Evolutionary conservation across 2,888 invertebrate species (phyloP), one percentile per base, ranked within the genome.

Genomic region (Drosophila robusta): DNA sequence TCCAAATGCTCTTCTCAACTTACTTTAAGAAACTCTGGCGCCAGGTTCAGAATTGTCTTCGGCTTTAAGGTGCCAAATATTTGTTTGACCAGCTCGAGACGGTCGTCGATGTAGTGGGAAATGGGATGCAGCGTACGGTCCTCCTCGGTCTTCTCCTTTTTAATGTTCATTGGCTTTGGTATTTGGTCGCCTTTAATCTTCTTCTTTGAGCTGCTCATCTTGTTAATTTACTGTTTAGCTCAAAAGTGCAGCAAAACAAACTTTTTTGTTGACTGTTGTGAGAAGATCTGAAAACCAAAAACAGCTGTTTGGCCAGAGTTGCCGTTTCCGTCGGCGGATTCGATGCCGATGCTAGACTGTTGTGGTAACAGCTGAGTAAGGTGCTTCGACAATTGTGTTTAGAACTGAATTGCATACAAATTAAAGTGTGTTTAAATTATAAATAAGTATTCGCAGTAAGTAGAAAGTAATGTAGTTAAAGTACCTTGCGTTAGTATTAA

Each of bases 61-160:
- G 92, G 92, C 72, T 94, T 94, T 0, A 95, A 78, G 0, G 93
- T 91, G 0, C 93, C 93, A 90, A 95, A 95, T 2, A 94, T 90
- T 90, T 95, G 94, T 29, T 94, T 94, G 87, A 94, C 93, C 16
- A 95, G 78, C 72, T 94, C 95, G 0, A 95, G 93, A 16, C 94
- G 90, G 73, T 95, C 95, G 68, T 94, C 94, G 0, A 94, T 93
- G 70, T 93, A 94, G 78, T 94, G 93, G 0, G 93, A 93, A 63
- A 95, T 90, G 0, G 92, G 91, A 74, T 94, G 93, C 45, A 93
- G 93, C 4, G 93, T 57, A 3, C 92, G 93, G 29, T 93, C 93
- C 90, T 91, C 91, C 81, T 93, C 89, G 68, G 91, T 73, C 76
- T 92, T 90, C 51, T 93, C 91, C 49, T 87, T 91, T 56, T 91